phyloP scores from a whole-genome alignment of 2,888 invertebrate genomes.

The Folsomia candida region DNA sequence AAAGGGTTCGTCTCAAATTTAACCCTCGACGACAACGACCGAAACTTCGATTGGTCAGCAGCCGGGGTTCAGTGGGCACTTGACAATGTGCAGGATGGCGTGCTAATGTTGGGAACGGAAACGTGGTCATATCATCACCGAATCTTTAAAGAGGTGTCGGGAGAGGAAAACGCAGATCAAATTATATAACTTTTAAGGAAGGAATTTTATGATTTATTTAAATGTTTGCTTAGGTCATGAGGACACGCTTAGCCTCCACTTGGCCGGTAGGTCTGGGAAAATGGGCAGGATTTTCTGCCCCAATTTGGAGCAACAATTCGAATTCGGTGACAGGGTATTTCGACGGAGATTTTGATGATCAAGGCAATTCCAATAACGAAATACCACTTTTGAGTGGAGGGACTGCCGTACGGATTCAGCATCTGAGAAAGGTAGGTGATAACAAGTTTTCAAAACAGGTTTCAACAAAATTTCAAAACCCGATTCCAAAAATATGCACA shows the following conservation, averaged over 20 bases:
- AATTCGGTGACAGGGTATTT: constrained; percentile 10
- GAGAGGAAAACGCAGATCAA: neutral
- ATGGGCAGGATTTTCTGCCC: constrained; percentile 8
- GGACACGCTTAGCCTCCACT: constrained; percentile 19
- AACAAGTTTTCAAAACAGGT: too few relatives aligned
- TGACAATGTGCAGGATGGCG: constrained; percentile 18
- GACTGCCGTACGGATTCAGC: constrained; percentile 26
- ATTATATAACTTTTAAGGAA: neutral
- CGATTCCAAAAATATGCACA: too few relatives aligned
- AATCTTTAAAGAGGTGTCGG: constrained; percentile 25
- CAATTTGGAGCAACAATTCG: neutral
- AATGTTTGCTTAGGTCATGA: constrained; percentile 14
- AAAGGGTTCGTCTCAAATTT: neutral
- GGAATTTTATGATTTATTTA: neutral
- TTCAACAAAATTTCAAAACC: too few relatives aligned
- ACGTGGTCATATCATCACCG: constrained; percentile 19
- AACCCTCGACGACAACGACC: neutral
- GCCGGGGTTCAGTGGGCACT: constrained; percentile 12
- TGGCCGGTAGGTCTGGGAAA: constrained; percentile 28
- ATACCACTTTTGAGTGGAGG: constrained; percentile 6
- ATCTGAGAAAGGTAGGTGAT: constrained; percentile 18
- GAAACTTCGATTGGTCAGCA: neutral
- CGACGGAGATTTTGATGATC: neutral
- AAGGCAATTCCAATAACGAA: neutral
- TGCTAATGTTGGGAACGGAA: constrained; percentile 22